Evolutionary conservation across 2,113 vertebrate species (phyloP).

Genomic region (Helogale parvula): DNA sequence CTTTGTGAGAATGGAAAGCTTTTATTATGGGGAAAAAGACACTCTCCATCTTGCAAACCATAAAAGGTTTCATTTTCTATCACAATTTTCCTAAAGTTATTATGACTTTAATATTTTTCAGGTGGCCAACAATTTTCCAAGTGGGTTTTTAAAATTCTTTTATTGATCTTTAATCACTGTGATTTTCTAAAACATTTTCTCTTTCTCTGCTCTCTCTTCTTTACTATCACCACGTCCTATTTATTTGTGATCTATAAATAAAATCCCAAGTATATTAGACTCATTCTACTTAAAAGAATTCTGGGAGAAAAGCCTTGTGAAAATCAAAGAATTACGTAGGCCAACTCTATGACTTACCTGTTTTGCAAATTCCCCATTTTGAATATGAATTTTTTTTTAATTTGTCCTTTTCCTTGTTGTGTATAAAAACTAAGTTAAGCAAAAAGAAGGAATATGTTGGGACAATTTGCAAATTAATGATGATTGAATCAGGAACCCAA

Average conservation of each 20-base stretch:
- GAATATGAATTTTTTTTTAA: background rate
- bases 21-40: background rate
- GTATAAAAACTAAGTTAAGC: constrained; percentile 3
- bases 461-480: background rate
- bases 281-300: constrained; percentile 1
- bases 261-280: background rate
- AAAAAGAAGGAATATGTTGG: background rate
- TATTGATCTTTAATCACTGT: background rate
- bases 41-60: background rate
- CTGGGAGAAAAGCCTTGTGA: background rate
- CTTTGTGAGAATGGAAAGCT: background rate
- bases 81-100: constrained; percentile 17
- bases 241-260: constrained; percentile 9
- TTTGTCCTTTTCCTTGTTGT: background rate
- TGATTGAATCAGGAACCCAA: background rate
- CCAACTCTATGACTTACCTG: background rate
- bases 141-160: background rate
- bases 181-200: constrained; percentile 5
- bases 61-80: background rate
- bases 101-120: constrained; percentile 9
- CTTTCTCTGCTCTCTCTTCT: background rate
- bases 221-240: background rate
- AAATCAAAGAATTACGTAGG: background rate
- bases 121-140: background rate
- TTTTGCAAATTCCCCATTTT: background rate